A percentile compares a stretch with the other conserved stretches of the same genome.
phyloP scores from a whole-genome alignment of 2,113 vertebrate genomes.

The Poeciliopsis retropinna region DNA sequence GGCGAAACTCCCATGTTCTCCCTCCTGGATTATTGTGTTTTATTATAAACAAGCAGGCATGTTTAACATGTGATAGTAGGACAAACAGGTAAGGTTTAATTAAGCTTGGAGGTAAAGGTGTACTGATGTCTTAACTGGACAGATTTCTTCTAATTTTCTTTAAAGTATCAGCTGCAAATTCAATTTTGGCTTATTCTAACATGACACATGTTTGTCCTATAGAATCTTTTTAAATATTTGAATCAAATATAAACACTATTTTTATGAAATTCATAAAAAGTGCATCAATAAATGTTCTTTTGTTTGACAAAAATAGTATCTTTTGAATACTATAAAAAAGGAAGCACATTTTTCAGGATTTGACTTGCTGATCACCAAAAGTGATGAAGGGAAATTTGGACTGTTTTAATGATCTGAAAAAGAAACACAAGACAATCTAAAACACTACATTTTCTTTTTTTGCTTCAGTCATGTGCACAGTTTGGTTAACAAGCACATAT shows the following conservation, averaged over 20 bases:
- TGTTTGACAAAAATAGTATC: too few relatives aligned
- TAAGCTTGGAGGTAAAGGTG: background rate
- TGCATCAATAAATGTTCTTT: too few relatives aligned
- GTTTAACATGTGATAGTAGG: too few relatives aligned
- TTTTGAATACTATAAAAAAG: too few relatives aligned
- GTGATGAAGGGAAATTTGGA: background rate
- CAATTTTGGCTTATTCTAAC: background rate
- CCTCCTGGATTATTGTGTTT: background rate
- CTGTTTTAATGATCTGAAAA: too few relatives aligned
- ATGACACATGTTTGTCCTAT: background rate
- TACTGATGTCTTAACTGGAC: background rate
- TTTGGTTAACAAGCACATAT: background rate
- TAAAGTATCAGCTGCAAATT: background rate
- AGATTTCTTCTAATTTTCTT: background rate
- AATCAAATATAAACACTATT: background rate
- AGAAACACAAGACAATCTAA: background rate
- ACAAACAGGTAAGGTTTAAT: background rate
- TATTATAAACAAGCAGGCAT: background rate
- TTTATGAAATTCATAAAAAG: background rate
- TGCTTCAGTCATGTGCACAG: background rate
- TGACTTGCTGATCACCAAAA: too few relatives aligned
- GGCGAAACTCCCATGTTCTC: too few relatives aligned
- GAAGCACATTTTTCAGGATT: too few relatives aligned
- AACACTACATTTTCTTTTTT: background rate
- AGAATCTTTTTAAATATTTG: background rate